phyloP scores from a whole-genome alignment of 2,797 vertebrate species.

The Streptopelia turtur region DNA sequence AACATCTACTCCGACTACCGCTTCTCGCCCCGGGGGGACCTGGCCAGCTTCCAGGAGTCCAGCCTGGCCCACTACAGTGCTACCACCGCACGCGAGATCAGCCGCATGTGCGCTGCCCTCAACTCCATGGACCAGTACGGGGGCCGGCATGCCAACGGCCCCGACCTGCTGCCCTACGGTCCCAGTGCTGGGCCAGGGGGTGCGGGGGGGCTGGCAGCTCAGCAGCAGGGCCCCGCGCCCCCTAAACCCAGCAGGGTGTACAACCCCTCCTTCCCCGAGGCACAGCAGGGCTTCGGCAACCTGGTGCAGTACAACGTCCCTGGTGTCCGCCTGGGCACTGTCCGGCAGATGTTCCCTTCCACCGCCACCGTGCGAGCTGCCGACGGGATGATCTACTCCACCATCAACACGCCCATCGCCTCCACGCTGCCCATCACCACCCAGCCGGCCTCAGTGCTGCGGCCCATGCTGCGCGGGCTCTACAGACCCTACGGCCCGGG shows the following conservation, averaged over 20 bases:
- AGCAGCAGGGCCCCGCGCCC: constrained; percentile 4
- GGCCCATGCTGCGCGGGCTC: constrained; percentile 88
- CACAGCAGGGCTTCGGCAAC: constrained; percentile 86
- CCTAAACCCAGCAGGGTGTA: constrained; percentile 87
- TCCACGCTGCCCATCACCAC: constrained; percentile 99
- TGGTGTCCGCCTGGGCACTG: constrained; percentile 84
- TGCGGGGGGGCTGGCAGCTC: background rate
- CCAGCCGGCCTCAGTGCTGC: constrained; percentile 90
- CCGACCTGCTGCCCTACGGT: constrained; percentile 88
- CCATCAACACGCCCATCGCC: constrained; percentile 97
- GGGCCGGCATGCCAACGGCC: constrained; percentile 84
- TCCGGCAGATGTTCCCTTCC: constrained; percentile 91
- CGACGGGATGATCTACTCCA: constrained; percentile 99
- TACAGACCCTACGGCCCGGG: constrained; percentile 89
- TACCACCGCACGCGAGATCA: constrained; percentile 96
- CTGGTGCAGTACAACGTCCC: constrained; percentile 81
- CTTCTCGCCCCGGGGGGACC: constrained; percentile 83
- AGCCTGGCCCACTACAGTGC: constrained; percentile 97
- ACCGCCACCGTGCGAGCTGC: constrained; percentile 87
- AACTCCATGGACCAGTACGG: constrained; percentile 96
- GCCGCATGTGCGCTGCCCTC: constrained; percentile 97
- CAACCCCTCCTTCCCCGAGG: constrained; percentile 86
- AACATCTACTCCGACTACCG: constrained; percentile 94
- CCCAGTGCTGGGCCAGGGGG: background rate
- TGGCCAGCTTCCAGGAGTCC: constrained; percentile 87